These are phyloP conservation scores for Zaprionus vittiger DNA, from an alignment of 1,140 invertebrate genomes.

Conservation along the genomic window DNA sequence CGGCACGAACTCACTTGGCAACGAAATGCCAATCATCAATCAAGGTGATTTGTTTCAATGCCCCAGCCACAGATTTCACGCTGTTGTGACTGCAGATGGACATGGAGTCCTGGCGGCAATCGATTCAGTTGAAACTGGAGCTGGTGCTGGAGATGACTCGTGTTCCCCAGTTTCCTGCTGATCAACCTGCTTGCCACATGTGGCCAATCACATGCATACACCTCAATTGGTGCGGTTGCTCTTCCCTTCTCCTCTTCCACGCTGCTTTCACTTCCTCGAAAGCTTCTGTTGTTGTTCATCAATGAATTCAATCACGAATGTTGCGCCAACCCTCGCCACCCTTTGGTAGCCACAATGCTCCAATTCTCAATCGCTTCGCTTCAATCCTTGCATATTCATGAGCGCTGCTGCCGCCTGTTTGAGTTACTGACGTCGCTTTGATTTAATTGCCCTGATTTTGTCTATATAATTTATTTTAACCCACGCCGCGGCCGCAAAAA, in stretches of 20 bases:
- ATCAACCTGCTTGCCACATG: constrained; percentile 70
- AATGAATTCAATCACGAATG: constrained; percentile 82
- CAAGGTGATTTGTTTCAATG: constrained; percentile 82
- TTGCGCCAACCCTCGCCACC: constrained; percentile 42
- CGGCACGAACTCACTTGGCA: constrained; percentile 48
- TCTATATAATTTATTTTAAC: constrained; percentile 78
- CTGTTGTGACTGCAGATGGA: constrained; percentile 77
- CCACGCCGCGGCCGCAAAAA: constrained; percentile 7
- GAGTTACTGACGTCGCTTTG: constrained; percentile 78
- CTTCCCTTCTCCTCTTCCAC: constrained; percentile 1
- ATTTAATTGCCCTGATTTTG: constrained; percentile 77
- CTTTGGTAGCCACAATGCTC: constrained; percentile 31
- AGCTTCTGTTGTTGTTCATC: constrained; percentile 65
- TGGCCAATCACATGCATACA: constrained; percentile 79
- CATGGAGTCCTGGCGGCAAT: constrained; percentile 37
- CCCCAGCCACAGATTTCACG: constrained; percentile 77
- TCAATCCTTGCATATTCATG: constrained; percentile 75
- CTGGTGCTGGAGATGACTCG: constrained; percentile 5
- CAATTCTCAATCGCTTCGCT: constrained; percentile 43
- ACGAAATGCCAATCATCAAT: constrained; percentile 82
- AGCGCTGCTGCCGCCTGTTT: constrained; percentile 59
- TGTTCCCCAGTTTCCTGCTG: constrained; percentile 33
- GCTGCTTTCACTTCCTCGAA: neutral
- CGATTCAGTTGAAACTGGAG: constrained; percentile 3
- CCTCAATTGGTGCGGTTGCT: constrained; percentile 70